Conservation (phyloP, 2,113 vertebrate genomes). For the Varanus salvator region DNA sequence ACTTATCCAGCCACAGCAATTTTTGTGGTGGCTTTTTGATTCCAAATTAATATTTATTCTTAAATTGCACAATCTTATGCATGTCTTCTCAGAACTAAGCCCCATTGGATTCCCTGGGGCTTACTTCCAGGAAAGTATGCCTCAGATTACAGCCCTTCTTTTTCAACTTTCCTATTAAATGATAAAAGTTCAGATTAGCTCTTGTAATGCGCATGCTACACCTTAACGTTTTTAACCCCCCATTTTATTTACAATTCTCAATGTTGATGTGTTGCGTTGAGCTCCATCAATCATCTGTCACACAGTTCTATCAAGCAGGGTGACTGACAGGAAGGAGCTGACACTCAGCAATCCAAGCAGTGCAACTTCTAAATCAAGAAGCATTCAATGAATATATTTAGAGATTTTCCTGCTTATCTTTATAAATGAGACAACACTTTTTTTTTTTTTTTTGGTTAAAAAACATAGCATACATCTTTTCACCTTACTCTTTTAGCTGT, state of each 20-base stretch:
- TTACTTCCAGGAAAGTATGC: too few relatives aligned
- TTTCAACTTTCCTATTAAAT: constrained; percentile 3
- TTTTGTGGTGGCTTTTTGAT: neutral
- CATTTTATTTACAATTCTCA: constrained; percentile 7
- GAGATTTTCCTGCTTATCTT: constrained; percentile 41
- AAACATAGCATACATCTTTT: neutral
- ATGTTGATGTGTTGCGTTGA: constrained; percentile 48
- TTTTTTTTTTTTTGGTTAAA: neutral
- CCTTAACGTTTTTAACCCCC: neutral
- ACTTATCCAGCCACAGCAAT: neutral
- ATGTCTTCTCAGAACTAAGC: too few relatives aligned
- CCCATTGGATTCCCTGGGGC: too few relatives aligned
- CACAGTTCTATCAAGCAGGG: neutral
- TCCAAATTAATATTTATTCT: neutral
- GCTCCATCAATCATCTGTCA: constrained; percentile 33
- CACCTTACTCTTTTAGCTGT: constrained; percentile 17
- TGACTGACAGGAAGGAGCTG: constrained; percentile 48
- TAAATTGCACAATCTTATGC: neutral
- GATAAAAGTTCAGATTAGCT: constrained; percentile 1
- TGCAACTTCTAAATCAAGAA: constrained; percentile 8
- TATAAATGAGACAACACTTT: constrained; percentile 37
- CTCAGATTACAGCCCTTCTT: neutral
- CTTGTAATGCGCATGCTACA: neutral
- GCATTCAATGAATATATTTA: constrained; percentile 32
- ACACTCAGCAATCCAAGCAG: neutral